Evolutionary conservation across 2,113 vertebrate genomes (phyloP), one percentile per base, ranked within the genome.

Genomic region (Myocastor coypus): DNA sequence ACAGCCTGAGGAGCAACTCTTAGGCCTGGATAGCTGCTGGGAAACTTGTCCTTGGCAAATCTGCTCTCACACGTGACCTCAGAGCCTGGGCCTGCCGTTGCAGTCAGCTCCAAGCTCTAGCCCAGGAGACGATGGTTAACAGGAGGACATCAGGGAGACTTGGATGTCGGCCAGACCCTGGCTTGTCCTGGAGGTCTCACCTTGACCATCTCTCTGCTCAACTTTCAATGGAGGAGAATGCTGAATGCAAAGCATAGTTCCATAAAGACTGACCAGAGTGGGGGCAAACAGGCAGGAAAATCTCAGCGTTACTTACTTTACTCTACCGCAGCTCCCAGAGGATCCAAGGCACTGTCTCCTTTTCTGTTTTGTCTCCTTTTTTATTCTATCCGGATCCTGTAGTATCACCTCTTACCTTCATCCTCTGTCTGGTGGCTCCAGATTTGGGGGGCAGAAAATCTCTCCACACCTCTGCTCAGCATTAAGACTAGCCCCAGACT

Each of bases 41-140:
- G 68, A 93, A 96, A 97, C 82, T 95, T 97, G n/a, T 77, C 68
- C 26, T 83, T 81, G 19, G 14, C 0, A 64, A 96, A 95, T 7
- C 78, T 83, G 0, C 12, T 93, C 46, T 97, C 87, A 5, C 97
- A 96, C 7, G 68, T 91, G 20, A 94, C 95, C 2, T 80, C 24
- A 0, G 22, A 64, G 34, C 50, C 91, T 84, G 87, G 69, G 63
- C 96, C 97, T 4, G 30, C 84, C 1, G 81, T 64, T 12, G 92
- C 95, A 3, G 96, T 95, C 52, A 95, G 20, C 4, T 5, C 16
- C 91, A 98, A 82, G 22, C 69, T 66, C 50, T 96, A 87, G 52
- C 78, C 73, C 3, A 46, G 85, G 30, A 42, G 57, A 61, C 97
- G 96, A 20, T 0, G 89, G 92, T 98, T 98, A 98, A 96, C 98